A percentile compares a stretch with the other conserved stretches of the same genome.
These are phyloP conservation scores for Rotaria magnacalcarata DNA, from an alignment of 2,888 invertebrate species.

Conservation along the genomic window DNA sequence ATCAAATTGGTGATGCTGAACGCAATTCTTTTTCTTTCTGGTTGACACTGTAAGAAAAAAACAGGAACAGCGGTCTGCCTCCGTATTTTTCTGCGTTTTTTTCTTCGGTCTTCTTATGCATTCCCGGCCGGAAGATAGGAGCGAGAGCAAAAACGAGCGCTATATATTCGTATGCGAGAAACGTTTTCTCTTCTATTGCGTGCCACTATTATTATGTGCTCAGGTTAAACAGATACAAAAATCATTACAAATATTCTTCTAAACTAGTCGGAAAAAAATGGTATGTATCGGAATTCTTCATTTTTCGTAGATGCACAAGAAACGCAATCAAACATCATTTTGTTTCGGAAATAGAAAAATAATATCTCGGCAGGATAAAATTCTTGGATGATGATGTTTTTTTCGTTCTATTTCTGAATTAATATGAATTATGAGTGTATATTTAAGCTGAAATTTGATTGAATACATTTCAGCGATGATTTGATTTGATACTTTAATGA, in stretches of 20 bases:
- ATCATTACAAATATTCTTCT: background rate
- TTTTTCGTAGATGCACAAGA: background rate
- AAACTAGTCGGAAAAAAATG: background rate
- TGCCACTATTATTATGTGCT: constrained; percentile 10
- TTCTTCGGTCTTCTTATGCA: background rate
- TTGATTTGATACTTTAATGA: too few species aligned
- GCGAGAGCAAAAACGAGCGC: background rate
- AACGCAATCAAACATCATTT: too few species aligned
- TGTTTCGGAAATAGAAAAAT: background rate
- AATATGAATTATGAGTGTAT: background rate
- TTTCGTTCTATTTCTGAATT: background rate
- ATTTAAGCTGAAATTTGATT: too few species aligned
- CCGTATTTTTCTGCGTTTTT: background rate
- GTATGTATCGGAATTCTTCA: background rate
- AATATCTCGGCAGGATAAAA: background rate
- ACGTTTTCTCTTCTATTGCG: background rate
- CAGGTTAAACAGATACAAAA: background rate
- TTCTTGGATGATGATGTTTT: background rate
- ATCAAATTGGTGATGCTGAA: background rate
- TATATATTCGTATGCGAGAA: constrained; percentile 16
- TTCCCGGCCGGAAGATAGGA: background rate
- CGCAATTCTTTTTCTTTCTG: background rate
- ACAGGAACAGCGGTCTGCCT: background rate
- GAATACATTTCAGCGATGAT: too few species aligned
- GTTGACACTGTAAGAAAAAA: background rate